A percentile compares a stretch with the other conserved stretches of the same genome.
phyloP scores from a whole-genome alignment of 2,113 vertebrate genomes.

The Microtus oregoni region DNA sequence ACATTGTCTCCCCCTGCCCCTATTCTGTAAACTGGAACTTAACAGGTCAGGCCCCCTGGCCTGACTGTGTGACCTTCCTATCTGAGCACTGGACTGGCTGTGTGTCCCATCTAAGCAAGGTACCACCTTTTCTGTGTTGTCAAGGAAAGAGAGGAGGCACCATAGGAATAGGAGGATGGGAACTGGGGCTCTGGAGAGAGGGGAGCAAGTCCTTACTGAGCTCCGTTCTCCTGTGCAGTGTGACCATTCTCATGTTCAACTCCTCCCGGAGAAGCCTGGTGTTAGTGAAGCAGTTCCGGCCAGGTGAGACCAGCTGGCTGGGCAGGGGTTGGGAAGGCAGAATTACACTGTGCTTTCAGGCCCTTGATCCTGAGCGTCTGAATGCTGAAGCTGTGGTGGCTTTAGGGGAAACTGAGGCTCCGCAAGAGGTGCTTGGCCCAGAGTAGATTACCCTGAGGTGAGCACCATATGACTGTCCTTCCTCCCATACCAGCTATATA shows the following conservation, averaged over 20 bases:
- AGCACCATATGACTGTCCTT: fast-evolving
- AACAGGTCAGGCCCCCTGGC: neutral
- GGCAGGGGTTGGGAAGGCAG: too few species aligned
- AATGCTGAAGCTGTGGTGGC: neutral
- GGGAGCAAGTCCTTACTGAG: neutral
- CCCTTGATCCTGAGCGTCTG: neutral
- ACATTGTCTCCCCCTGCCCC: neutral
- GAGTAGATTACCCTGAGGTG: fast-evolving
- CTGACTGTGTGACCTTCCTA: neutral
- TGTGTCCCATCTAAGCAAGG: neutral
- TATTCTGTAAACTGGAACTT: neutral
- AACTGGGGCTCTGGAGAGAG: neutral
- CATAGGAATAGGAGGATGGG: neutral
- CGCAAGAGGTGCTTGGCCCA: neutral
- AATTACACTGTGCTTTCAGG: fast-evolving
- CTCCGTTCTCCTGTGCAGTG: neutral
- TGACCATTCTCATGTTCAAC: slow-evolving; percentile 67
- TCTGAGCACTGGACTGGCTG: neutral
- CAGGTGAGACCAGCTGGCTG: slow-evolving; percentile 1
- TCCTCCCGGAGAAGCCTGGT: slow-evolving; percentile 66
- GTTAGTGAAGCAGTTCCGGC: slow-evolving; percentile 79
- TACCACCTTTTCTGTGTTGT: too few species aligned
- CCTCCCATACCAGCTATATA: slow-evolving; percentile 89
- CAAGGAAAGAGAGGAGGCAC: neutral
- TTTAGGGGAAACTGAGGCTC: neutral